Evolutionary conservation across 2,113 vertebrate species (phyloP), one percentile per base, ranked within the genome.

Genomic region (Ailuropoda melanoleuca): DNA sequence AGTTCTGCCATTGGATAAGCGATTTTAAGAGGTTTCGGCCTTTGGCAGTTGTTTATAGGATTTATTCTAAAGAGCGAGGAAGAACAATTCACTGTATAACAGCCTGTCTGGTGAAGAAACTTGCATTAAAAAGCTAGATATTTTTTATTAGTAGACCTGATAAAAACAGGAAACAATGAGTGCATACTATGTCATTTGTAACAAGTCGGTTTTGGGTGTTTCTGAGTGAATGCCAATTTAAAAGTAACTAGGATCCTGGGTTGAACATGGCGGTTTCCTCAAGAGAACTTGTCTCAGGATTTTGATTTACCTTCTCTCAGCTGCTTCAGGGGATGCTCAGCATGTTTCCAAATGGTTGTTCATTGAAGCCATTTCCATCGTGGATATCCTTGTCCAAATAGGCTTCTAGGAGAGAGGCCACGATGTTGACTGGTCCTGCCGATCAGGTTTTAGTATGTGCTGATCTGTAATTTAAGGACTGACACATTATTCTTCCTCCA

Each of bases 161-260:
- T 39, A 3, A 34, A 97, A 95, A 95, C 50, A 87, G 75, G 81
- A 64, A 95, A 96, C 96, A 55, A 72, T 34, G 1, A 68, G 58
- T 72, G 56, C 68, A 93, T 90, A 24, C 50, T 43, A 12, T 10
- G 72, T 90, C 70, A 68, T 19, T 53, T 50, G 2, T 29, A 60
- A 34, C 31, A 10, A 0, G 55, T 90, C 37, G n/a, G 70, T 82
- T 72, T 39, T 1, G 77, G 24, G 43, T 58, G 15, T 72, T 92
- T 95, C 92, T 87, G 72, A 92, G 80, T 64, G 56, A 70, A 56
- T 37, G 53, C 84, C 56, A 46, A 88, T 90, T 48, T 66, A 53
- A n/a, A 92, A 81, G 53, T 50, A 39, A 50, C 31, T 19, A 13
- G 89, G 74, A 18, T 50, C 24, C 9, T 90, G 88, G 31, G 21